These are phyloP conservation scores for Hyperoplus immaculatus DNA, from an alignment of 2,797 vertebrate species.

Conservation along the genomic window DNA sequence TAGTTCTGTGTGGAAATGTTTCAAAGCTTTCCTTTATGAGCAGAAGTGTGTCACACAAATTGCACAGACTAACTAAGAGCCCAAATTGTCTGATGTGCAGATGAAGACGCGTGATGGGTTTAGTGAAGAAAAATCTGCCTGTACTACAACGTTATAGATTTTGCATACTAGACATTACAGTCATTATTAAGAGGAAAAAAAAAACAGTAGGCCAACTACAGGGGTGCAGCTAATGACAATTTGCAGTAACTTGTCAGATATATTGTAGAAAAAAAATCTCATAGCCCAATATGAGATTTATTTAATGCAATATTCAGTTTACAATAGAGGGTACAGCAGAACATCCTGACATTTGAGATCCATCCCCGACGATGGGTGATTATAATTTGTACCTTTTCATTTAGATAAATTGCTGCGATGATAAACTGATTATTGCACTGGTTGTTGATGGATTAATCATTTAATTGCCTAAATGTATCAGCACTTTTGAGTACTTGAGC, in stretches of 20 bases:
- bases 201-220: too few relatives aligned
- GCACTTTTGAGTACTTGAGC: too few relatives aligned
- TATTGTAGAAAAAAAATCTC: not conserved
- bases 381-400: not conserved
- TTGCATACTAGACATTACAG: too few relatives aligned
- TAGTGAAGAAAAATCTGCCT: not conserved
- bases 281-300: not conserved
- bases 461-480: not conserved
- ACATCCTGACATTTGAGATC: too few relatives aligned
- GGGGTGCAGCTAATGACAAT: not conserved
- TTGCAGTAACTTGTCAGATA: not conserved
- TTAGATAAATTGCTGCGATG: not conserved
- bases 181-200: too few relatives aligned
- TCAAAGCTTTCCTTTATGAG: constrained; percentile 3
- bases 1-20: constrained; percentile 23
- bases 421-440: not conserved
- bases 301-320: not conserved
- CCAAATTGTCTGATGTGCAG: constrained; percentile 16
- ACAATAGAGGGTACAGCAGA: not conserved
- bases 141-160: not conserved
- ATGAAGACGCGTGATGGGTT: not conserved
- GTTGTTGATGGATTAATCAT: not conserved
- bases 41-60: not conserved
- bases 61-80: constrained; percentile 25
- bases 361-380: too few relatives aligned